Evolutionary conservation across 2,113 vertebrate species (phyloP).

Genomic region (rat (Rattus norvegicus)): GRCr8 NC_086039.1:54923501-54924000

Average conservation of each 20-base stretch:
- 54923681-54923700: neutral
- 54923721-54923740: neutral
- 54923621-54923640: neutral
- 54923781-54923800: no score
- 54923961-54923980: no score
- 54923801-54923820: no score
- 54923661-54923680: neutral
- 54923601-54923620: neutral
- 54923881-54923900: no score
- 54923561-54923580: neutral
- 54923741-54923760: neutral
- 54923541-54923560: neutral
- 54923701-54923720: neutral
- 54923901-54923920: no score
- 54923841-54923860: no score
- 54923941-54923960: no score
- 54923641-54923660: neutral
- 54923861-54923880: no score
- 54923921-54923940: no score
- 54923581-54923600: neutral
- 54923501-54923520: neutral
- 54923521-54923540: neutral
- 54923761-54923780: neutral
- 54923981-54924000: no score
- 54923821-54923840: no score